phyloP scores from a whole-genome alignment of 2,888 invertebrate genomes.

The Epinotia demarniana region DNA sequence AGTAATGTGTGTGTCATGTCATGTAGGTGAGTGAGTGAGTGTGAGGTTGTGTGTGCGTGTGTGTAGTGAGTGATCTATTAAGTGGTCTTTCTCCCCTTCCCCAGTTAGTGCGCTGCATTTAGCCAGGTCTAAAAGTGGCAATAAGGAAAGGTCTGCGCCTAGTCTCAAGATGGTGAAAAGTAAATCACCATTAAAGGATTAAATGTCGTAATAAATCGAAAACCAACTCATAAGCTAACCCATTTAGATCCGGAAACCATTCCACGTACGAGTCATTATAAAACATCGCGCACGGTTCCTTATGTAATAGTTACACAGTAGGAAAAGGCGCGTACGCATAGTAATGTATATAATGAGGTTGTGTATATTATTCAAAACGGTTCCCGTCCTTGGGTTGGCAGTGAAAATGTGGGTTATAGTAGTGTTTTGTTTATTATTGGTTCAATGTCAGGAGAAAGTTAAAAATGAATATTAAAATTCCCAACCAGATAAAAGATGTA shows the following conservation, averaged over 20 bases:
- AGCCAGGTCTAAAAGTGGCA: too few relatives aligned
- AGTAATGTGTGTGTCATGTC: too few relatives aligned
- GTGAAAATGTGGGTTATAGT: slow-evolving; percentile 35
- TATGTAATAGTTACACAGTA: slow-evolving; percentile 17
- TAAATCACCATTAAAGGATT: neutral
- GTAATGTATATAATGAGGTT: slow-evolving; percentile 29
- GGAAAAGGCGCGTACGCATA: slow-evolving; percentile 16
- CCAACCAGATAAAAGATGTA: too few relatives aligned
- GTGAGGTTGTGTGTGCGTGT: too few relatives aligned
- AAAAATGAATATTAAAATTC: too few relatives aligned
- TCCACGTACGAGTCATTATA: neutral
- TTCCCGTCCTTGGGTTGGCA: slow-evolving; percentile 33
- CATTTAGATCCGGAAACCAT: slow-evolving; percentile 23
- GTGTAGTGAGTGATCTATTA: too few relatives aligned
- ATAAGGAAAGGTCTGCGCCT: too few relatives aligned
- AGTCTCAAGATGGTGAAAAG: too few relatives aligned
- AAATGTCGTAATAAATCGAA: slow-evolving; percentile 11
- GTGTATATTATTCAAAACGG: slow-evolving; percentile 21
- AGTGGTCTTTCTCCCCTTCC: too few relatives aligned
- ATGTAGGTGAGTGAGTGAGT: too few relatives aligned
- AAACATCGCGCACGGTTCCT: slow-evolving; percentile 12
- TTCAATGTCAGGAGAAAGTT: slow-evolving; percentile 17
- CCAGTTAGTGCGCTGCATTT: too few relatives aligned
- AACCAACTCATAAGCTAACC: neutral
- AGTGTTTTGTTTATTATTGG: neutral